Percentiles rank a stretch among this genome's conserved stretches.
These are phyloP conservation scores for Lethenteron camtschaticum DNA, from an alignment of 2,113 vertebrate genomes.

Conservation along the genomic window DNA sequence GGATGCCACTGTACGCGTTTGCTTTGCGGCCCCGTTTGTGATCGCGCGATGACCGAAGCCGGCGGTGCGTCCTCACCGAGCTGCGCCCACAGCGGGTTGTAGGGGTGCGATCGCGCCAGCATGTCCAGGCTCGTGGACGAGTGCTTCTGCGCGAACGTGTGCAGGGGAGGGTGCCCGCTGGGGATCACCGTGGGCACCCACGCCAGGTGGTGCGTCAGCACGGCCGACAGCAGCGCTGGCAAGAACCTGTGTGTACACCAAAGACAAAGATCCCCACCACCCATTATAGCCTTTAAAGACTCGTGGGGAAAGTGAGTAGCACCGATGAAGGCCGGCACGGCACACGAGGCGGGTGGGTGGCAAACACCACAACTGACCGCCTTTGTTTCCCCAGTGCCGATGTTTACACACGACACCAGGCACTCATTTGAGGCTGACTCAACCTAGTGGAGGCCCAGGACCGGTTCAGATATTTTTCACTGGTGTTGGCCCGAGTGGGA, in stretches of 20 bases:
- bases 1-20: too few species aligned
- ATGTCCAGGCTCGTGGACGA: conserved; percentile 86
- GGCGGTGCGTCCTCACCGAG: conserved; percentile 35
- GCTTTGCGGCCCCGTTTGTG: too few species aligned
- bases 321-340: neutral
- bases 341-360: neutral
- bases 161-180: conserved; percentile 83
- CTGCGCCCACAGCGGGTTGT: conserved; percentile 95
- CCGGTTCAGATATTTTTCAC: too few species aligned
- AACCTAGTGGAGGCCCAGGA: too few species aligned
- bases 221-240: conserved; percentile 74
- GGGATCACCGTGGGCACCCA: conserved; percentile 99
- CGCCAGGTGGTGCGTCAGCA: conserved; percentile 88
- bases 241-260: conserved; percentile 44
- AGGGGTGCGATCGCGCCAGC: conserved; percentile 89
- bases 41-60: too few species aligned
- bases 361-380: neutral
- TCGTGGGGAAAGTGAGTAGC: neutral
- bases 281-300: conserved; percentile 5
- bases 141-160: conserved; percentile 95
- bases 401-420: too few species aligned
- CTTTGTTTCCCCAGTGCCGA: too few species aligned
- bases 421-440: too few species aligned
- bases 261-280: neutral
- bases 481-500: too few species aligned